These are phyloP conservation scores for Epinephelus cyanopodus DNA, from an alignment of 2,113 vertebrate genomes.

Conservation along the genomic window DNA sequence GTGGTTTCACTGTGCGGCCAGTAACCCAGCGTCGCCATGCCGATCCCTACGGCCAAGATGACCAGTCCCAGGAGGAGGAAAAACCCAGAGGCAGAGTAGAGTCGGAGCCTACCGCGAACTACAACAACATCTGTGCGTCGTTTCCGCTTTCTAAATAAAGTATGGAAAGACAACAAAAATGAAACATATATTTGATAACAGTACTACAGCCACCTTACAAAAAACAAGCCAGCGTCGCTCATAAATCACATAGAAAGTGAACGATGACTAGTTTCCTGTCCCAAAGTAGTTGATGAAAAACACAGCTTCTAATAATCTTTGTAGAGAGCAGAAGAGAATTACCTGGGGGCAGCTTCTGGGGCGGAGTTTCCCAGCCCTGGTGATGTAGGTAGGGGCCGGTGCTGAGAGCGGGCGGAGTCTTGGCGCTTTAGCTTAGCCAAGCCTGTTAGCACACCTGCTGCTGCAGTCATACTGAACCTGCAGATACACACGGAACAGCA, in stretches of 20 bases:
- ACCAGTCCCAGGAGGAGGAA: slow-evolving; percentile 95
- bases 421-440: slow-evolving; percentile 97
- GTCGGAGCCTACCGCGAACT: slow-evolving; percentile 94
- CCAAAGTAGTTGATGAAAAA: neutral
- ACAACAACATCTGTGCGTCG: slow-evolving; percentile 94
- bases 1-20: slow-evolving; percentile 92
- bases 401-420: slow-evolving; percentile 95
- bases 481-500: slow-evolving; percentile 16
- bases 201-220: neutral
- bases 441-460: slow-evolving; percentile 96
- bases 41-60: slow-evolving; percentile 91
- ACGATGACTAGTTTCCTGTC: neutral
- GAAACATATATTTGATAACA: neutral
- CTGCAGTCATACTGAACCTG: slow-evolving; percentile 92
- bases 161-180: neutral
- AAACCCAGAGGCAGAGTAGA: slow-evolving; percentile 96
- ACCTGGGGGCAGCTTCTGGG: slow-evolving; percentile 74
- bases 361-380: slow-evolving; percentile 76
- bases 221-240: neutral
- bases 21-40: slow-evolving; percentile 97
- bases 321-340: neutral
- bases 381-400: slow-evolving; percentile 81
- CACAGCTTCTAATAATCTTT: neutral
- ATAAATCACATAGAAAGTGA: neutral
- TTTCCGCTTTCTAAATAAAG: slow-evolving; percentile 82